Evolutionary conservation across 2,113 vertebrate species (phyloP).

Genomic region (Lagopus muta): DNA sequence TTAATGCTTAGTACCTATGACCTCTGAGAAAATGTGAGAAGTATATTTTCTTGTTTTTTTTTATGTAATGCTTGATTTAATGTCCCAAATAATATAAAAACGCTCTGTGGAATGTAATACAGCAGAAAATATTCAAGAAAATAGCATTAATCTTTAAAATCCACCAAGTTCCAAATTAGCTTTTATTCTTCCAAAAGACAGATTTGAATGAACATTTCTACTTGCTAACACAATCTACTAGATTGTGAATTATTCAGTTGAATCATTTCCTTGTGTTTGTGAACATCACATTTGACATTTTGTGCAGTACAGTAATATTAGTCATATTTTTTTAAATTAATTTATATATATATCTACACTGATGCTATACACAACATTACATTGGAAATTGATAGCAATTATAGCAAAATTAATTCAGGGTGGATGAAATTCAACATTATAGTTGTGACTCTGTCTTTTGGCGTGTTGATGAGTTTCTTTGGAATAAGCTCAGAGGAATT

Average conservation of each 20-base stretch:
- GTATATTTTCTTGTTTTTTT: background rate
- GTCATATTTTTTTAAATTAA: background rate
- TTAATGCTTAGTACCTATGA: background rate
- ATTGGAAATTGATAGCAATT: background rate
- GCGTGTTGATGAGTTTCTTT: slow-evolving; percentile 18
- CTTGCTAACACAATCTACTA: background rate
- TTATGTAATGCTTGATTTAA: background rate
- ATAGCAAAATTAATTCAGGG: slow-evolving; percentile 7
- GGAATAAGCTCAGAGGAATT: slow-evolving; percentile 38
- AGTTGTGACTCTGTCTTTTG: background rate
- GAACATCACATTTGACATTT: background rate
- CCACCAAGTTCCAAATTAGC: background rate
- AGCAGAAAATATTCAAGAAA: background rate
- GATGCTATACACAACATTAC: background rate
- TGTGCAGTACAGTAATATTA: background rate
- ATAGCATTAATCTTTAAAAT: background rate
- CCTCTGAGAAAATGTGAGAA: background rate
- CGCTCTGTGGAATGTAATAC: background rate
- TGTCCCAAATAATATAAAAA: background rate
- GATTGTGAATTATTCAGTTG: background rate
- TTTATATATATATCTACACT: background rate
- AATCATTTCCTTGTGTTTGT: background rate
- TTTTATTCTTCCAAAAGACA: background rate
- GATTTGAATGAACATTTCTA: background rate
- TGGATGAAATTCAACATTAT: slow-evolving; percentile 30